A percentile compares a stretch with the other conserved stretches of the same genome.
These are phyloP conservation scores for Trachymyrmex septentrionalis DNA, from an alignment of 1,140 invertebrate species.

Conservation along the genomic window DNA sequence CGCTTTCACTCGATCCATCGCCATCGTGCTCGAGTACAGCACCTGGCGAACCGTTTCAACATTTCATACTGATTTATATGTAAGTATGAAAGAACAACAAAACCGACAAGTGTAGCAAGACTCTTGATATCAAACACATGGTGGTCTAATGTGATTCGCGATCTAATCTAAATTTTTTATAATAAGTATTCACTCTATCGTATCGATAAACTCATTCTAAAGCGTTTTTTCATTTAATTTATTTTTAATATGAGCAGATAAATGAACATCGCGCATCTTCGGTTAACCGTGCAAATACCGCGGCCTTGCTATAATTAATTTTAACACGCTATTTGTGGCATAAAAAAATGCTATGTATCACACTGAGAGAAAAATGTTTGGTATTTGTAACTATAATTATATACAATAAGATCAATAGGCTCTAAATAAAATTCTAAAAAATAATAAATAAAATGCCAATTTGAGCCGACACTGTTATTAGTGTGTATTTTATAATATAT, in stretches of 20 bases:
- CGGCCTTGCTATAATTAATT: constrained; percentile 33
- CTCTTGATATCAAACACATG: neutral
- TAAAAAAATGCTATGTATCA: constrained; percentile 14
- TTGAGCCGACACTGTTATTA: too few species aligned
- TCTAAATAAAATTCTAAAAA: too few species aligned
- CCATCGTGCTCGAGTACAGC: constrained; percentile 14
- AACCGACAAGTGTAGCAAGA: constrained; percentile 23
- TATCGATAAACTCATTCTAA: constrained; percentile 5
- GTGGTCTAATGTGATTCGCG: constrained; percentile 5
- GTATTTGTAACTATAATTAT: too few species aligned
- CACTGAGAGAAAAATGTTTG: too few species aligned
- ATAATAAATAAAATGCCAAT: too few species aligned
- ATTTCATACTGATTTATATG: constrained; percentile 49
- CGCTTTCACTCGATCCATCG: constrained; percentile 11
- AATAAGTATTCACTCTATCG: neutral
- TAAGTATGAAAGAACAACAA: neutral
- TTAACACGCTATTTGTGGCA: constrained; percentile 32
- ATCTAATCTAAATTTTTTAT: neutral
- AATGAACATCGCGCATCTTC: neutral
- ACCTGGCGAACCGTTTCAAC: neutral
- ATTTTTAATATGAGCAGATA: constrained; percentile 10
- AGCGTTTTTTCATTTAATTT: neutral
- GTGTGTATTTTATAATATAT: too few species aligned
- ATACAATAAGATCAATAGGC: too few species aligned
- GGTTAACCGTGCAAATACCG: constrained; percentile 37